phyloP scores from a whole-genome alignment of 2,797 vertebrate species.

The Etheostoma perlongum region DNA sequence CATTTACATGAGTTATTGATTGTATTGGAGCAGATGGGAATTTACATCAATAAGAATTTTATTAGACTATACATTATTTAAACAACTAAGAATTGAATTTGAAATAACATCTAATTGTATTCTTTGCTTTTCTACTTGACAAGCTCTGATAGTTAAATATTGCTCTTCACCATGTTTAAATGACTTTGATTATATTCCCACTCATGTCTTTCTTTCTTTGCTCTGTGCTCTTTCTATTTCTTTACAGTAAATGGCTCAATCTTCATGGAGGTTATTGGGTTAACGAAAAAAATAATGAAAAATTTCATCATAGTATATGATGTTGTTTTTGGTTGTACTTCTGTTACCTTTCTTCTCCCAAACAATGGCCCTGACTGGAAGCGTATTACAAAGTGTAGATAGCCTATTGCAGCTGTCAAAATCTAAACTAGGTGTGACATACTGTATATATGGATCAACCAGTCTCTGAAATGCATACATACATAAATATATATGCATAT shows the following conservation, averaged over 20 bases:
- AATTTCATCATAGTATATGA: conserved; percentile 6
- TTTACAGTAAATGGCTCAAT: not conserved
- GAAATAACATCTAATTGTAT: conserved; percentile 35
- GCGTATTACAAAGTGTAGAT: not conserved
- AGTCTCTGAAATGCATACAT: conserved; percentile 2
- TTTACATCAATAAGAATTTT: conserved; percentile 18
- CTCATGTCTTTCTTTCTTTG: not conserved
- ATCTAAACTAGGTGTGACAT: not conserved
- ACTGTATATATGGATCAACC: not conserved
- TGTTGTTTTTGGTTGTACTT: conserved; percentile 8
- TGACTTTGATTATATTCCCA: conserved; percentile 25
- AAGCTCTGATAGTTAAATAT: conserved; percentile 23
- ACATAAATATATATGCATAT: too few species aligned
- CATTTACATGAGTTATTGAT: conserved; percentile 41
- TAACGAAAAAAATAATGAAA: not conserved
- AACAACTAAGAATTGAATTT: conserved; percentile 14
- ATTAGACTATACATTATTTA: conserved; percentile 26
- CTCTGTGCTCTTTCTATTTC: not conserved
- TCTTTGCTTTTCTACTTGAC: conserved; percentile 28
- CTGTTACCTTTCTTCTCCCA: not conserved
- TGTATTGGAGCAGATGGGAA: conserved; percentile 21
- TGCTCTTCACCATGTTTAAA: conserved; percentile 32
- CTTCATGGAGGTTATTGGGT: not conserved
- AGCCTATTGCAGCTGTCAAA: not conserved
- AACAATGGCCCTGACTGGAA: conserved; percentile 2